These are phyloP conservation scores for Pocillopora verrucosa DNA, from an alignment of 64 coral and sea anemone species.

Conservation along the genomic window DNA sequence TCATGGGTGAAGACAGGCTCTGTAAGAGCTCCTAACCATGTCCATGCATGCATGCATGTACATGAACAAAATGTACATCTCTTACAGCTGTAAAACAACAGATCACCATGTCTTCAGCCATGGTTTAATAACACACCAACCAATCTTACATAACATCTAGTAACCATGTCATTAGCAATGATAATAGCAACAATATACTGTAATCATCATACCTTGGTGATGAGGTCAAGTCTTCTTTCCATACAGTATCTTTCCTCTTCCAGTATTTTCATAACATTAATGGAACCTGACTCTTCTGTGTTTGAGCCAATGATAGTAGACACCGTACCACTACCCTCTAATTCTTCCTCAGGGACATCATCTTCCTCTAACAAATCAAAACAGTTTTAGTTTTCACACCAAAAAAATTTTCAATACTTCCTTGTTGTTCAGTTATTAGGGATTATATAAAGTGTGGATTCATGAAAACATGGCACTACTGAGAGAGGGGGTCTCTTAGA, in stretches of 20 bases:
- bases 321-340: conserved; percentile 64
- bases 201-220: conserved; percentile 60
- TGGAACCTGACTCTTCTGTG: conserved; percentile 66
- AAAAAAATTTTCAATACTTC: too few species aligned
- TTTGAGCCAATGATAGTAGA: conserved; percentile 73
- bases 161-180: neutral
- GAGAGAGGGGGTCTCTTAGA: too few species aligned
- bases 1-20: too few species aligned
- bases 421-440: too few species aligned
- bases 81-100: neutral
- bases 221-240: conserved; percentile 79
- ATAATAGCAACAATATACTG: neutral
- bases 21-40: neutral
- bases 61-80: too few species aligned
- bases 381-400: neutral
- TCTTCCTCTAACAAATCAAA: neutral
- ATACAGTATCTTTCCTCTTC: conserved; percentile 92
- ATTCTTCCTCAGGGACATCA: conserved; percentile 20
- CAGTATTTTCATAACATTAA: conserved; percentile 80
- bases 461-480: too few species aligned
- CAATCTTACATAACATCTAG: neutral
- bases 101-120: neutral
- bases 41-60: too few species aligned
- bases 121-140: neutral
- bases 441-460: too few species aligned